These are phyloP conservation scores for Aphis craccivora DNA, from an alignment of 1,140 invertebrate genomes.

Conservation along the genomic window DNA sequence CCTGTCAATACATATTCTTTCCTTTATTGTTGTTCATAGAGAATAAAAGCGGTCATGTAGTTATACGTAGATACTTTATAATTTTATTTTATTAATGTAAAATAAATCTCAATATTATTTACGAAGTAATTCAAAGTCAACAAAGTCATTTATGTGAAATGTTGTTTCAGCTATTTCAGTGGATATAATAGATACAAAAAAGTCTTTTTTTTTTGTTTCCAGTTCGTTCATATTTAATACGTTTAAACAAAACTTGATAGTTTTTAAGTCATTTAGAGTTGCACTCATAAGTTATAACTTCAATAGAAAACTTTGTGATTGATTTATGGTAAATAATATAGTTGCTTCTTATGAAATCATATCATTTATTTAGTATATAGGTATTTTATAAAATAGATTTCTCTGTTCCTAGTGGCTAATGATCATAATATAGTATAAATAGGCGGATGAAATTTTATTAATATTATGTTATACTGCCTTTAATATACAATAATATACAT, in stretches of 20 bases:
- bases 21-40: not conserved
- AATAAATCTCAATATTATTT: not conserved
- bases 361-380: not conserved
- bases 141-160: not conserved
- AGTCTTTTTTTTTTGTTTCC: not conserved
- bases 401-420: not conserved
- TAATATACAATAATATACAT: too few species aligned
- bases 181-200: not conserved
- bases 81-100: not conserved
- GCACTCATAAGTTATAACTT: not conserved
- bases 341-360: not conserved
- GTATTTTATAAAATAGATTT: not conserved
- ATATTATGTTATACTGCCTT: too few species aligned
- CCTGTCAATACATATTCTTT: not conserved
- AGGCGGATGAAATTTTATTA: not conserved
- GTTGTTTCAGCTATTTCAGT: not conserved
- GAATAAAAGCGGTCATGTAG: not conserved
- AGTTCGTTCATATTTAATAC: conserved; percentile 15
- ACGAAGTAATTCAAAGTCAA: not conserved
- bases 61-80: not conserved
- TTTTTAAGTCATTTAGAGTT: not conserved
- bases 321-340: not conserved
- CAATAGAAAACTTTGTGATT: not conserved
- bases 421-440: not conserved
- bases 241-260: not conserved